Evolutionary conservation across 2,888 invertebrate genomes (phyloP).

Genomic region (Zaprionus bogoriensis): DNA sequence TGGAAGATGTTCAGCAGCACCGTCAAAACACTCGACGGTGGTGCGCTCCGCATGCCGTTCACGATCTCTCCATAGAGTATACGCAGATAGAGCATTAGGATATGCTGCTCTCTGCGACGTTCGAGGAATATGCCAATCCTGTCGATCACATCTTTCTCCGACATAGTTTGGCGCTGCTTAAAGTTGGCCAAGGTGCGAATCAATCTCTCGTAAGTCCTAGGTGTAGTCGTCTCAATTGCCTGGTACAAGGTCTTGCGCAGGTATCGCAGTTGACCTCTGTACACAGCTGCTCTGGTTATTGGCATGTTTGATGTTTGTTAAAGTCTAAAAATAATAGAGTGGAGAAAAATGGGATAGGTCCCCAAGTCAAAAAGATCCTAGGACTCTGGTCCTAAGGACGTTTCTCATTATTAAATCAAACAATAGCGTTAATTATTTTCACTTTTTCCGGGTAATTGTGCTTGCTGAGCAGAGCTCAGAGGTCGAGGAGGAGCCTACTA

Average conservation of each 20-base stretch:
- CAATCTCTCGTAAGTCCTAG: background rate
- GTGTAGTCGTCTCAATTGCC: background rate
- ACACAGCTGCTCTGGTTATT: background rate
- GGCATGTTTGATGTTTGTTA: no score
- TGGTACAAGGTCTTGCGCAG: background rate
- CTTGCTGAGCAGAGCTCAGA: no score
- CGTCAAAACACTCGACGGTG: background rate
- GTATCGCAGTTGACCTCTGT: background rate
- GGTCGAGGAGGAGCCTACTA: no score
- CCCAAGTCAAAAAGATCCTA: no score
- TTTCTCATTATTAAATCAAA: no score
- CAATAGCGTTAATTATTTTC: no score
- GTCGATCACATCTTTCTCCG: background rate
- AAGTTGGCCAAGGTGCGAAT: background rate
- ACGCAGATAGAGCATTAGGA: background rate
- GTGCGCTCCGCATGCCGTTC: no score
- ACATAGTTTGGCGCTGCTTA: background rate
- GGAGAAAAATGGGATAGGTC: no score
- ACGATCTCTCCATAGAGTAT: background rate
- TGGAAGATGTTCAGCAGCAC: background rate
- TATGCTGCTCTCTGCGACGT: background rate
- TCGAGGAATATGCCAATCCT: background rate
- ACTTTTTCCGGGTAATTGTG: no score
- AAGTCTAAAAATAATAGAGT: no score
- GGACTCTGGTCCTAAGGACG: no score